Conservation (phyloP, 2,888 invertebrate species). For the Tachina lurida region DNA sequence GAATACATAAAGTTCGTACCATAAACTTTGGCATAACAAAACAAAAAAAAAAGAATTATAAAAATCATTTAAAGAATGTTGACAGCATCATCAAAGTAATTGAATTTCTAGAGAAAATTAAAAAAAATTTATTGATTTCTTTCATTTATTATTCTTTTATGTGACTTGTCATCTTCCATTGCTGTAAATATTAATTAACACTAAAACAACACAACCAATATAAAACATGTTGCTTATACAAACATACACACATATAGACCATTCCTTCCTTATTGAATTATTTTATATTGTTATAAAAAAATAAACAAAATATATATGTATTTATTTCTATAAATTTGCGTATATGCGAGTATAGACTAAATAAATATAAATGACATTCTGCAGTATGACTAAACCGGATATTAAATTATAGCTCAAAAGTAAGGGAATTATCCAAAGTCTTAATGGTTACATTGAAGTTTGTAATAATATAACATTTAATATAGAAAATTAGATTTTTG, state of each 20-base stretch:
- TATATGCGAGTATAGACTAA: background rate
- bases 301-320: conserved; percentile 26
- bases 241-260: no score
- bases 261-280: conserved; percentile 1
- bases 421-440: background rate
- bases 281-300: conserved; percentile 33
- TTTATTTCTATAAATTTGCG: conserved; percentile 8
- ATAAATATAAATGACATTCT: background rate
- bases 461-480: no score
- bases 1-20: conserved; percentile 11
- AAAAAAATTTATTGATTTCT: conserved; percentile 38
- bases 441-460: no score
- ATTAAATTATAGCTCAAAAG: background rate
- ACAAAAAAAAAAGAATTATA: background rate
- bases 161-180: background rate
- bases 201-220: conserved; percentile 23
- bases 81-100: conserved; percentile 19
- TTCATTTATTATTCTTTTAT: background rate
- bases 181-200: conserved; percentile 31
- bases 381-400: background rate
- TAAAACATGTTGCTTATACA: background rate
- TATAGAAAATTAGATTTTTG: no score
- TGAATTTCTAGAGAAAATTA: background rate
- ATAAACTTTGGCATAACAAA: background rate
- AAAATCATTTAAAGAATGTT: conserved; percentile 6